Percentiles rank a stretch among this genome's conserved stretches.
Conservation (phyloP, 1,140 invertebrate genomes). For the Anastrepha obliqua region DNA sequence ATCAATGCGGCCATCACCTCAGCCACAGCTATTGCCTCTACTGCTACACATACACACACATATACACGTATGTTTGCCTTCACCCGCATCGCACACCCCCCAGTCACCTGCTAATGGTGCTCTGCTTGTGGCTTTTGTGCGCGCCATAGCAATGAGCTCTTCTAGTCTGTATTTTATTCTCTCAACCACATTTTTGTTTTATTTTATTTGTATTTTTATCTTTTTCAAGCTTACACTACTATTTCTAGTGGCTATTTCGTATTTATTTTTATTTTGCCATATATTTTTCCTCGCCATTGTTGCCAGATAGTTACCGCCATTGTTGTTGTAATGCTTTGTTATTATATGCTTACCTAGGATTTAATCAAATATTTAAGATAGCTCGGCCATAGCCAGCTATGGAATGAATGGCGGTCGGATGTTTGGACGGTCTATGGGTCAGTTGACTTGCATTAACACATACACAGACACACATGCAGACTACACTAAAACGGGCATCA, state of each 20-base stretch:
- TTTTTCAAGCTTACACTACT: not conserved
- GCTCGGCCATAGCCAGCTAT: not conserved
- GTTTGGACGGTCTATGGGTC: not conserved
- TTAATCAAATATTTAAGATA: conserved; percentile 56
- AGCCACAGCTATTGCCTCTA: conserved; percentile 13
- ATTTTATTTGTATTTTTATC: conserved; percentile 13
- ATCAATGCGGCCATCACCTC: conserved; percentile 54
- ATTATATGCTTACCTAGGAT: conserved; percentile 53
- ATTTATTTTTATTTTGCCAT: not conserved
- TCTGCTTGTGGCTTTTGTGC: conserved; percentile 42
- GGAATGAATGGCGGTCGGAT: conserved; percentile 12
- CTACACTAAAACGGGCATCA: not conserved
- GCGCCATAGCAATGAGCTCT: conserved; percentile 22
- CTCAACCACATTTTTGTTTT: conserved; percentile 33
- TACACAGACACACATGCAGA: not conserved
- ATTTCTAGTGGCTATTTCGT: not conserved
- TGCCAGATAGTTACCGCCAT: not conserved
- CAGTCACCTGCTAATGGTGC: not conserved
- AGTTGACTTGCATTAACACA: conserved; percentile 8
- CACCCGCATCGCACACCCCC: not conserved
- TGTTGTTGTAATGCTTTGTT: conserved; percentile 26
- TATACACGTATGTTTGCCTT: not conserved
- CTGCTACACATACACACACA: not conserved
- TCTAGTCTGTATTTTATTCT: not conserved
- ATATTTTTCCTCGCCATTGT: conserved; percentile 20